Evolutionary conservation across 2,888 invertebrate genomes (phyloP), one percentile per base, ranked within the genome.

Genomic region (Hemicrepidius hirtus): DNA sequence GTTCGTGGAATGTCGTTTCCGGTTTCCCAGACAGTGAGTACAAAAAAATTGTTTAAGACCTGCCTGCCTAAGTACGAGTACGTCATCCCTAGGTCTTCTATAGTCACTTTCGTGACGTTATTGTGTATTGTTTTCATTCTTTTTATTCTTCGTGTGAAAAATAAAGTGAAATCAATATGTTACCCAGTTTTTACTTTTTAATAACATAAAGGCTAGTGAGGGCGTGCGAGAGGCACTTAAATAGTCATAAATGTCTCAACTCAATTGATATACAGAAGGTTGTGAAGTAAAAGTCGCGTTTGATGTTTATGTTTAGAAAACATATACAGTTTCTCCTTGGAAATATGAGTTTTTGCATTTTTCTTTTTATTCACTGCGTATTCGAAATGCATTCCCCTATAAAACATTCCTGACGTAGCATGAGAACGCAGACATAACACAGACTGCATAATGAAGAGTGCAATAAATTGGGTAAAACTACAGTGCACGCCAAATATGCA

Each of bases 361-460:
- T 55, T 16, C 2, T 7, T 28, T 35, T 5, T 32, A 7, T 28
- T 16, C 55, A 55, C 28, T 13, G 59, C 21, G 60, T 18, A 60
- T 60, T 41, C 60, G 44, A 18, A 62, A 67, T 59, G 67, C 57
- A 67, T 59, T 67, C 55, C 16, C 44, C 68, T 18, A 53, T 68
- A 68, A 68, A 68, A 55, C 62, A 68, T 70, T 70, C 64, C 53
- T 40, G 69, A 63, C 21, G 69, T 16, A 63, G 28, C 12, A 35
- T 67, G 57, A 21, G 62, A 70, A 65, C 50, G 62, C 74, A 74
- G 74, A 74, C 74, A 74, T 63, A 73, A 73, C 73, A 72, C 53
- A 68, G 73, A 75, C 69, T 70, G 73, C 72, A 75, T 73, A 73
- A 75, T 70, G 67, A 74, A 71, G 64, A 71, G 67, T 65, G 68